Percentiles rank a stretch among this genome's conserved stretches.
phyloP scores from a whole-genome alignment of 2,113 vertebrate species.

The Crotalus horridus region DNA sequence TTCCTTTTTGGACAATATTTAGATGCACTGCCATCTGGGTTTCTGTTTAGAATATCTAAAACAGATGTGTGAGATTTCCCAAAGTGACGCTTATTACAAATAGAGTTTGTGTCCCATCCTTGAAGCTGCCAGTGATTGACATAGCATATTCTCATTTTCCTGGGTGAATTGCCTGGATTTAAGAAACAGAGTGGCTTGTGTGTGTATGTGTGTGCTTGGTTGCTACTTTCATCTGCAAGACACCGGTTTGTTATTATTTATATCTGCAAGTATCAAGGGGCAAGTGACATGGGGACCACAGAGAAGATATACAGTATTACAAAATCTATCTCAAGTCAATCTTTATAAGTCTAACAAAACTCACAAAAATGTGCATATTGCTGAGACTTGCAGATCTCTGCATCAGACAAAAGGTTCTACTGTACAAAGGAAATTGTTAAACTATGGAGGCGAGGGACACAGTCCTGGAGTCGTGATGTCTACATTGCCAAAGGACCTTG shows the following conservation, averaged over 20 bases:
- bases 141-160: neutral
- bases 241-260: neutral
- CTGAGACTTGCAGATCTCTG: neutral
- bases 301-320: neutral
- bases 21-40: neutral
- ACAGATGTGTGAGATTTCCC: neutral
- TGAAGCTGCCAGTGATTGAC: neutral
- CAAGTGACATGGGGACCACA: neutral
- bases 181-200: neutral
- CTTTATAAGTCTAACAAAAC: neutral
- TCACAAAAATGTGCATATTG: neutral
- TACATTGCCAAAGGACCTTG: neutral
- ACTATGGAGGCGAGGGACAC: neutral
- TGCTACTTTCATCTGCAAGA: neutral
- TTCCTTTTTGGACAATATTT: neutral
- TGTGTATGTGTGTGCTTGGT: neutral
- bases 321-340: neutral
- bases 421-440: neutral
- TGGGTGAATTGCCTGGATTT: neutral
- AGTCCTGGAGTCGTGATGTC: neutral
- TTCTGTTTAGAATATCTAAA: neutral
- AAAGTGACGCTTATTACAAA: neutral
- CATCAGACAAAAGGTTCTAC: neutral
- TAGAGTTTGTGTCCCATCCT: neutral
- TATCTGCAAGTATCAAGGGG: neutral